Conservation (phyloP, 2,797 vertebrate species). For the Coracias cyanogaster region DNA sequence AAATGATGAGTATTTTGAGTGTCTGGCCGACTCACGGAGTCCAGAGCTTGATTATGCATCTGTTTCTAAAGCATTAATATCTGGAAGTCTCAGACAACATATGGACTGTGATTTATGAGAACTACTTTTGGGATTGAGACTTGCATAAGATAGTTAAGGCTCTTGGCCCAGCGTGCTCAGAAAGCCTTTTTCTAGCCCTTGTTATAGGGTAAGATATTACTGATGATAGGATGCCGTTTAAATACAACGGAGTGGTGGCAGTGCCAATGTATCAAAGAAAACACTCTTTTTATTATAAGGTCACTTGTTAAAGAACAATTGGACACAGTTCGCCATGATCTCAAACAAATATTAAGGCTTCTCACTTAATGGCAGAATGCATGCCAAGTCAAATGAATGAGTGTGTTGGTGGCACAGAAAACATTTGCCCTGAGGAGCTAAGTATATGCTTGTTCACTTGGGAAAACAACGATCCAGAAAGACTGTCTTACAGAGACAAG, state of each 20-base stretch:
- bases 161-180: not conserved
- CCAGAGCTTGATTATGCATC: not conserved
- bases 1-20: not conserved
- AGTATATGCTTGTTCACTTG: not conserved
- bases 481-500: not conserved
- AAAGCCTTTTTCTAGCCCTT: not conserved
- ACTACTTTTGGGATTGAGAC: not conserved
- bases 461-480: not conserved
- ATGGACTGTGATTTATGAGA: not conserved
- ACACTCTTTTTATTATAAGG: not conserved
- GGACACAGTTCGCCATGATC: not conserved
- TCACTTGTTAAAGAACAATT: slow-evolving; percentile 14
- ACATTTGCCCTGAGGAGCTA: slow-evolving; percentile 21
- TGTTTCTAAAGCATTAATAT: not conserved
- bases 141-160: not conserved
- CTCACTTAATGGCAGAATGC: slow-evolving; percentile 11
- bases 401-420: slow-evolving; percentile 17
- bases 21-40: not conserved
- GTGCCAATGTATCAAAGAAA: not conserved
- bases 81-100: not conserved
- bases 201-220: not conserved
- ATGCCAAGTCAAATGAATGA: slow-evolving; percentile 27
- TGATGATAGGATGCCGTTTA: not conserved
- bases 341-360: slow-evolving; percentile 19
- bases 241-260: not conserved